Base-by-base conservation (phyloP, 2,113 vertebrate species). In the Ailuropoda melanoleuca region DNA sequence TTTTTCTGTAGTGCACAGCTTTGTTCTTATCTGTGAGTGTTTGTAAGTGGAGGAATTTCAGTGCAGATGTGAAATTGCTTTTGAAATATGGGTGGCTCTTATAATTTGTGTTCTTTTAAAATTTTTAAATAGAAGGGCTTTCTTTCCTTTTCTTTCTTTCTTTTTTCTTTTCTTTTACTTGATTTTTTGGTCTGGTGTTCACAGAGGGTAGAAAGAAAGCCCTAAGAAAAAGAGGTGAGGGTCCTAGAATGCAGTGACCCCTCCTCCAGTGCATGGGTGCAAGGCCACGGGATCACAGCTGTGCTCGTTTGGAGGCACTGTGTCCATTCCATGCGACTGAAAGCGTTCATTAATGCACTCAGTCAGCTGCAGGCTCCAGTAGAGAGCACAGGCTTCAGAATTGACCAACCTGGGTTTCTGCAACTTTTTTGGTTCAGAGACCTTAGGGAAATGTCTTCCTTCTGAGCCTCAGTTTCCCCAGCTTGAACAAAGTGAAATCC, bases 1-100 rank as follows among this genome's bases (percentile, higher is more conserved):
- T 88, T 94, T 87, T 6, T 50, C 87, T 68, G 56, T 1, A 55
- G 80, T 43, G 85, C 29, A 1, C 26, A 68, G n/a, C 85, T 97
- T 88, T 93, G 88, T 85, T 93, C 97, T 94, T 97, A 94, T 95
- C 96, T 97, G 90, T 14, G 91, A 74, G 55, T 89, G 92, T 89
- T 91, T 91, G 72, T 60, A 66, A 81, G 64, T 21, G 66, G 53
- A 90, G 88, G 83, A 74, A 56, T 93, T 53, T 80, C 62, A 13
- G 50, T 34, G 64, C 60, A 95, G 85, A 91, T 96, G 85, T 85
- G 95, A 96, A 95, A 77, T 12, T 77, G 53, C 72, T 96, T 97
- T 97, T 93, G 93, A 93, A 93, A 88, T 72, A 53, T 82, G 91
- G 75, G 64, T 92, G 82, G 77, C 48, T 48, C 55, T 89, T 80